Conservation (phyloP, 2,113 vertebrate genomes). For the Amphilophus citrinellus region DNA sequence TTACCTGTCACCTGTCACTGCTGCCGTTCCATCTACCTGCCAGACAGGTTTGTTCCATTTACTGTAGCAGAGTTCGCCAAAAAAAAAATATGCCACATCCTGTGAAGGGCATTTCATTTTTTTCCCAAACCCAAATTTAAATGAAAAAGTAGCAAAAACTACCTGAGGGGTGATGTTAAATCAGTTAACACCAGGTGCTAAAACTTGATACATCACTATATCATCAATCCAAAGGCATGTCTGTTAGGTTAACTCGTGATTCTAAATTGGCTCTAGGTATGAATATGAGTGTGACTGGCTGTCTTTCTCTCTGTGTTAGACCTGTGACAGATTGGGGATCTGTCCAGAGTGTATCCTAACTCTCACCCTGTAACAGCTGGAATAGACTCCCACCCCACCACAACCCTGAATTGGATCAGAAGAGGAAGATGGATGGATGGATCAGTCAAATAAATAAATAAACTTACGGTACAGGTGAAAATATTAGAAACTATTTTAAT, state of each 20-base stretch:
- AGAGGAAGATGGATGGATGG: neutral
- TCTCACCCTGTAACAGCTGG: neutral
- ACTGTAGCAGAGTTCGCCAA: neutral
- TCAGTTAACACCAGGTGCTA: neutral
- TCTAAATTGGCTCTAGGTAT: neutral
- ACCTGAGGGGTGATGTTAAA: neutral
- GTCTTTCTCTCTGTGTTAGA: neutral
- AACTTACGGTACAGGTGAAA: too few species aligned
- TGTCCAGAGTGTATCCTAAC: neutral
- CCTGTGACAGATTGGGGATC: neutral
- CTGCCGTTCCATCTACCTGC: conserved; percentile 12
- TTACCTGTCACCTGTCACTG: conserved; percentile 45
- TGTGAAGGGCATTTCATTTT: conserved; percentile 11
- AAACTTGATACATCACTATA: neutral
- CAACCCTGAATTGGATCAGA: neutral
- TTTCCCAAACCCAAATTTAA: neutral
- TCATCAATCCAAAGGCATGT: neutral
- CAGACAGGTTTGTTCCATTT: neutral
- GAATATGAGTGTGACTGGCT: too few species aligned
- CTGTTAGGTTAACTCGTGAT: neutral
- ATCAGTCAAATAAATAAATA: neutral
- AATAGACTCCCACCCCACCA: neutral
- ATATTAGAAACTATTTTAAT: too few species aligned
- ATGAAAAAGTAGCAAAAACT: neutral
- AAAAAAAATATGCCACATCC: neutral